phyloP scores from a whole-genome alignment of 37 sponge, comb jelly and placozoan species.

The Crambe crambe region DNA sequence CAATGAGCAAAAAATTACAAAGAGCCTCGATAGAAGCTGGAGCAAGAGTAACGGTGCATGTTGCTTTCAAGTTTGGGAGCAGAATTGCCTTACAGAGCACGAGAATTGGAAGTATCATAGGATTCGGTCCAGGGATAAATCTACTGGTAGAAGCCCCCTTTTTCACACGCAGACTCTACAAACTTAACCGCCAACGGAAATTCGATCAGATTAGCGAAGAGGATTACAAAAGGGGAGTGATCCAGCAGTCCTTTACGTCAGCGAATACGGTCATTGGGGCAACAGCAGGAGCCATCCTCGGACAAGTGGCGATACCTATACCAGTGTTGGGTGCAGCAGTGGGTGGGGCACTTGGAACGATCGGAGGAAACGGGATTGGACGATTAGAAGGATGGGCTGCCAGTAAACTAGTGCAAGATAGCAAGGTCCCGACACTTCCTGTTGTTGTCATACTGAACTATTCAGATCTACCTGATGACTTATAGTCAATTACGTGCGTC shows the following conservation, averaged over 20 bases:
- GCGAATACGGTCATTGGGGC: slow-evolving; percentile 16
- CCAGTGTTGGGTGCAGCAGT: slow-evolving; percentile 42
- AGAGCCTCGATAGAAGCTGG: neutral
- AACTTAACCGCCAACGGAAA: slow-evolving; percentile 35
- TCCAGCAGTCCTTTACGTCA: slow-evolving; percentile 11
- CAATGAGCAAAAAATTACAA: neutral
- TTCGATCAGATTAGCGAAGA: slow-evolving; percentile 24
- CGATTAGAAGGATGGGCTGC: slow-evolving; percentile 11
- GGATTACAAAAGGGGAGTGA: slow-evolving; percentile 27
- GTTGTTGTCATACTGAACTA: neutral
- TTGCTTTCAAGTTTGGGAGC: slow-evolving; percentile 18
- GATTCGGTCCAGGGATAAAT: slow-evolving; percentile 3
- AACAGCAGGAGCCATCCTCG: slow-evolving; percentile 25
- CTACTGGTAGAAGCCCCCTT: slow-evolving; percentile 20
- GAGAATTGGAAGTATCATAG: slow-evolving; percentile 11
- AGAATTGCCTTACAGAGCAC: slow-evolving; percentile 7
- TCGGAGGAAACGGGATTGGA: slow-evolving; percentile 18
- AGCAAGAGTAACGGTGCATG: slow-evolving; percentile 12
- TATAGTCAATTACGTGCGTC: no score
- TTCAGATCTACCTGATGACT: slow-evolving; percentile 2
- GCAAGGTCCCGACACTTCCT: neutral
- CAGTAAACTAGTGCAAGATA: slow-evolving; percentile 27
- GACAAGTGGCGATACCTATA: slow-evolving; percentile 34
- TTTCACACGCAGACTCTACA: slow-evolving; percentile 13
- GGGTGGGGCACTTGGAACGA: slow-evolving; percentile 18